Conservation (phyloP, 2,888 invertebrate species). For the Horisme vitalbata region DNA sequence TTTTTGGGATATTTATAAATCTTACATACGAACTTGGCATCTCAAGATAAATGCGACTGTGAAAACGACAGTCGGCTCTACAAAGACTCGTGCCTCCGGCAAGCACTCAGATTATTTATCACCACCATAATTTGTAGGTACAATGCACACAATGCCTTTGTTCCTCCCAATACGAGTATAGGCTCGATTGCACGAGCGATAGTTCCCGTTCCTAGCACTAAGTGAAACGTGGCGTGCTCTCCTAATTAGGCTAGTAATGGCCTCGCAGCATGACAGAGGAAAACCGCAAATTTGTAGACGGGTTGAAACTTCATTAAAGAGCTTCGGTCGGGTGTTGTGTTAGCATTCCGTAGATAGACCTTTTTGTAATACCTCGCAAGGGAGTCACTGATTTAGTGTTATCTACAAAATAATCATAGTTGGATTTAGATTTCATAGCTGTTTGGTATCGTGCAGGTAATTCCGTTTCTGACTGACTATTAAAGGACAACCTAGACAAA, state of each 20-base stretch:
- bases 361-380: no score
- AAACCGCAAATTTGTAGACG: constrained; percentile 53
- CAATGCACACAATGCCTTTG: constrained; percentile 41
- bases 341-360: no score
- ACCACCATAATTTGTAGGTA: constrained; percentile 35
- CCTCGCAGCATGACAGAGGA: constrained; percentile 54
- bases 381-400: no score
- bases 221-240: constrained; percentile 45
- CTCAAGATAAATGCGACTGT: constrained; percentile 1
- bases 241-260: constrained; percentile 64
- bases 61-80: constrained; percentile 9
- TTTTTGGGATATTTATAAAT: no score
- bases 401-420: no score
- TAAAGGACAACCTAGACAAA: no score
- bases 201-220: constrained; percentile 32
- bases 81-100: constrained; percentile 10
- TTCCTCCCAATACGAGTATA: constrained; percentile 30
- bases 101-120: constrained; percentile 37
- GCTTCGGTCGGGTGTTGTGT: no score
- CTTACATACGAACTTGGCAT: neutral
- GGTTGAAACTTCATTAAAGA: constrained; percentile 61
- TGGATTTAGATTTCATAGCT: no score
- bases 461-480: no score
- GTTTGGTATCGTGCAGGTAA: no score
- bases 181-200: constrained; percentile 40